Conservation (phyloP, 2,113 vertebrate genomes). For the Indicator indicator region DNA sequence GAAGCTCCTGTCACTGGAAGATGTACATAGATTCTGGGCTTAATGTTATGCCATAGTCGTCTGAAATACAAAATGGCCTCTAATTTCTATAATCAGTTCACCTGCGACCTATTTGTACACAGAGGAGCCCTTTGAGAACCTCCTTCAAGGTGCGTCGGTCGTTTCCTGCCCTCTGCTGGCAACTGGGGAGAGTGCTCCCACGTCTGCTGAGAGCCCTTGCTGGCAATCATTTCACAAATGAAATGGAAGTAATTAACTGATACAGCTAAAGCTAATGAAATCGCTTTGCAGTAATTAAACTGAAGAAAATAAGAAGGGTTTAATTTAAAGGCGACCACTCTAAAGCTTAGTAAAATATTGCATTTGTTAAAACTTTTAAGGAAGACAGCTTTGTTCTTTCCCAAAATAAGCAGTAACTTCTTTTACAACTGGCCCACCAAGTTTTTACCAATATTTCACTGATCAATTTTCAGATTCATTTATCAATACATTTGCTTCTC, state of each 20-base stretch:
- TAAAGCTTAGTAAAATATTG: not conserved
- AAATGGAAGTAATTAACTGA: not conserved
- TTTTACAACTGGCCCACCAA: not conserved
- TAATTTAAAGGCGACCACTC: not conserved
- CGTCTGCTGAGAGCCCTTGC: not conserved
- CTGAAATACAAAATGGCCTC: not conserved
- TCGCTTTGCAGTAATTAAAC: not conserved
- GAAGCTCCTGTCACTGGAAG: not conserved
- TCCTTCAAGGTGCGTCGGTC: not conserved
- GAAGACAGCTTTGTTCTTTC: not conserved
- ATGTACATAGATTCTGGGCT: not conserved
- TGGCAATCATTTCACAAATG: not conserved
- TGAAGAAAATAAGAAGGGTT: not conserved
- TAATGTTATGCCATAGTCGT: rapidly evolving
- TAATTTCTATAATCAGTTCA: not conserved
- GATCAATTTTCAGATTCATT: not conserved
- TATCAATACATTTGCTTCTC: not conserved
- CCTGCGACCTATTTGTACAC: rapidly evolving
- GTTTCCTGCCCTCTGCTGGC: conserved; percentile 46
- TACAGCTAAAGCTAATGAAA: not conserved
- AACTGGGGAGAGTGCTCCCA: not conserved
- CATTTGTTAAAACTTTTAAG: not conserved
- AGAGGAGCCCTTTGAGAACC: rapidly evolving
- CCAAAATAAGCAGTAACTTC: not conserved
- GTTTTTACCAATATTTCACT: not conserved